Evolutionary conservation across 2,797 vertebrate species (phyloP), one percentile per base, ranked within the genome.

Genomic region (Phoxinus dragarum): DNA sequence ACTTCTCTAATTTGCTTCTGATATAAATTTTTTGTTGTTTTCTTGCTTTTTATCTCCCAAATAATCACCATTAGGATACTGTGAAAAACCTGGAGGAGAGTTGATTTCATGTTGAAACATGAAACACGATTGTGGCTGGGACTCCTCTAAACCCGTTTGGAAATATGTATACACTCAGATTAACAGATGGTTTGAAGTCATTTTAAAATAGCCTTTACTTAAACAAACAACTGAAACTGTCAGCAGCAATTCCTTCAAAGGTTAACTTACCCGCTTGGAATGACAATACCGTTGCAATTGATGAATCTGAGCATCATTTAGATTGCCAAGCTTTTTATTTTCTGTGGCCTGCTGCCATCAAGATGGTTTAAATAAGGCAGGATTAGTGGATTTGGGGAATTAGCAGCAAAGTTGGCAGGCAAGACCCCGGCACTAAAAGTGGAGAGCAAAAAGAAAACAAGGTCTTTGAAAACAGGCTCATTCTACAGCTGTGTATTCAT

Each of bases 321-420:
- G 90, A 94, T 92, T 91, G 90, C 84, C 84, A 86, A 83, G 93
- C 90, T 93, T 93, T 94, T 92, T 94, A 95, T 94, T 94, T 94
- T 93, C 92, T 92, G 91, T 91, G 92, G 91, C 92, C 89, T 82
- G 91, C 92, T 92, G 93, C 92, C 74, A 89, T 91, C 81, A 92
- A 92, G 93, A 94, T 94, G 90, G 90, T 88, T 93, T 93, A 94
- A 94, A 94, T 91, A 91, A 91, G 91, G 88, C 88, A 87, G 95
- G 94, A 96, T 96, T 96, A 95, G 91, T 87, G 94, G 94, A 95
- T 94, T 94, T 94, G 90, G 84, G 91, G 92, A 75, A 94, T 95
- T 94, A 95, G 91, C 91, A 85, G 4, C 77, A 77, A 91, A 92
- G 92, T 92, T 94, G 94, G 94, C 94, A 95, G 85, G 67, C 89